Evolutionary conservation across 2,113 vertebrate species (phyloP).

Genomic region (Rana temporaria): DNA sequence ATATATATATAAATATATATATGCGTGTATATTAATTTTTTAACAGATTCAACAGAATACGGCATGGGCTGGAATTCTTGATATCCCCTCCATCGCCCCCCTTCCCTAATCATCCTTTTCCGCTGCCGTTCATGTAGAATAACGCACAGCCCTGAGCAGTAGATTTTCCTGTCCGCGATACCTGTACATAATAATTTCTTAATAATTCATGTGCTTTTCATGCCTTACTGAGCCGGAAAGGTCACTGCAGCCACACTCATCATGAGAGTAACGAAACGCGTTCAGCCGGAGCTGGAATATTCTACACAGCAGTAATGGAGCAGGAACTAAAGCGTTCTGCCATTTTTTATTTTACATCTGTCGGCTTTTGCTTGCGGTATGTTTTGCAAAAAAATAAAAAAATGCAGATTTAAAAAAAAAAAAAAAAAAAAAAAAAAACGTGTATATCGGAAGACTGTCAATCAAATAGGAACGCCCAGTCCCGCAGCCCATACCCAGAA

Average conservation of each 20-base stretch:
- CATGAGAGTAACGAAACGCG: constrained; percentile 22
- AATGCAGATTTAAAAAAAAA: neutral
- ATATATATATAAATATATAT: too few species aligned
- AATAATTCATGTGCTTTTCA: constrained; percentile 46
- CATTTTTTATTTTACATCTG: neutral
- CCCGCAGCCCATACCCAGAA: too few species aligned
- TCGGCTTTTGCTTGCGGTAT: neutral
- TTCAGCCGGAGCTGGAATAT: constrained; percentile 1
- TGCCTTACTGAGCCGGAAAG: constrained; percentile 48
- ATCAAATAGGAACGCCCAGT: too few species aligned
- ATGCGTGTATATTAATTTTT: too few species aligned
- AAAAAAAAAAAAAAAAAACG: neutral
- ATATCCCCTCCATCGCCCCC: too few species aligned
- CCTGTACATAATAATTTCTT: constrained; percentile 38
- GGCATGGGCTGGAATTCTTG: too few species aligned
- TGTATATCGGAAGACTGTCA: too few species aligned
- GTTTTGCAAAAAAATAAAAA: neutral
- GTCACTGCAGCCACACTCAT: constrained; percentile 30
- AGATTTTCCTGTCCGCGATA: neutral
- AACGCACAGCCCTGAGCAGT: constrained; percentile 5
- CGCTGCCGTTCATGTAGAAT: neutral
- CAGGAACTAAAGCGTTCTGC: neutral
- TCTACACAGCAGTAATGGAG: neutral
- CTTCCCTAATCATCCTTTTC: too few species aligned
- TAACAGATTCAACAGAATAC: too few species aligned